phyloP scores from a whole-genome alignment of 2,888 invertebrate genomes.

The Dasysyrphus albostriatus region DNA sequence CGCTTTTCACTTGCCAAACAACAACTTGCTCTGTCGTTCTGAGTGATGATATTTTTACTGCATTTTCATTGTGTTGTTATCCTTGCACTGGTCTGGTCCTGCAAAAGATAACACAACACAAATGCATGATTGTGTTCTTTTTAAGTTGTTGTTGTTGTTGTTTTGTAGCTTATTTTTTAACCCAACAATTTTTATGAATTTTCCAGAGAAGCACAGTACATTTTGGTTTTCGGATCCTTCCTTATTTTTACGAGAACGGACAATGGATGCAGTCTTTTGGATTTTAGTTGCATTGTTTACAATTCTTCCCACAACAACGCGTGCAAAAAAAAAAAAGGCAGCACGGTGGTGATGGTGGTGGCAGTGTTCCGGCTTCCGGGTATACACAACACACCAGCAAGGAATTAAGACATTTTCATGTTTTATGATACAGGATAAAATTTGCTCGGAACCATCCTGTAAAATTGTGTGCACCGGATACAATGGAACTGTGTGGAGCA shows the following conservation, averaged over 20 bases:
- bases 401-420: constrained; percentile 72
- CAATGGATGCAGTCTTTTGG: constrained; percentile 65
- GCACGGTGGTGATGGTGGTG: constrained; percentile 3
- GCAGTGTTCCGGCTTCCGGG: constrained; percentile 36
- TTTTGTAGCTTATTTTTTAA: constrained; percentile 38
- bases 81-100: constrained; percentile 56
- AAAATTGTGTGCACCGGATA: constrained; percentile 42
- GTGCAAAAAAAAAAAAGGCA: constrained; percentile 15
- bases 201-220: constrained; percentile 39
- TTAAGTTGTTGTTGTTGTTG: constrained; percentile 3
- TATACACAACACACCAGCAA: constrained; percentile 45
- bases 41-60: constrained; percentile 73
- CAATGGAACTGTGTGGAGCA: constrained; percentile 43
- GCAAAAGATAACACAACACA: constrained; percentile 31
- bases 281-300: constrained; percentile 68
- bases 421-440: constrained; percentile 69
- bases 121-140: constrained; percentile 18
- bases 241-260: constrained; percentile 55
- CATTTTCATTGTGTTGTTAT: constrained; percentile 64
- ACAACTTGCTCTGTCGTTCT: constrained; percentile 27
- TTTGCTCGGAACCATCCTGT: constrained; percentile 61
- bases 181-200: constrained; percentile 68
- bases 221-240: constrained; percentile 45
- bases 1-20: constrained; percentile 2
- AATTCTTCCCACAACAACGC: constrained; percentile 54